Percentiles rank a stretch among this genome's conserved stretches.
These are phyloP conservation scores for Tanytarsus gracilentus DNA, from an alignment of 2,888 invertebrate species.

Conservation along the genomic window DNA sequence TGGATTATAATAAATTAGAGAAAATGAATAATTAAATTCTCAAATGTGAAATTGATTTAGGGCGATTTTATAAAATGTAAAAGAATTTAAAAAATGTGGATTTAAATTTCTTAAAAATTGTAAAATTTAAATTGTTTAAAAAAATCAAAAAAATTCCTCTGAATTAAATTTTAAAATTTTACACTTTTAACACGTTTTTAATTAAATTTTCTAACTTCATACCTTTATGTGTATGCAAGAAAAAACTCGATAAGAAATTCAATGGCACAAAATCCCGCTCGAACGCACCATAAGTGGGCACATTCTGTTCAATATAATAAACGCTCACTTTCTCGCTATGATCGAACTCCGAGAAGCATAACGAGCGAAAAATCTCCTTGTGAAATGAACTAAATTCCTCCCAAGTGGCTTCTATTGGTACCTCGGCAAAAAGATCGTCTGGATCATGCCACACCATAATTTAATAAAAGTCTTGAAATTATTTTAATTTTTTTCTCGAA, in stretches of 20 bases:
- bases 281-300: slow-evolving; percentile 40
- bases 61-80: too few relatives aligned
- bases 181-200: too few relatives aligned
- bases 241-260: slow-evolving; percentile 43
- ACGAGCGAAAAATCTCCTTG: slow-evolving; percentile 40
- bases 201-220: too few relatives aligned
- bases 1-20: too few relatives aligned
- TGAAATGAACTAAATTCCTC: slow-evolving; percentile 42
- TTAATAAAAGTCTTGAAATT: background rate
- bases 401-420: slow-evolving; percentile 47
- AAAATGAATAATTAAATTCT: too few relatives aligned
- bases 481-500: background rate
- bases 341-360: slow-evolving; percentile 46
- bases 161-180: too few relatives aligned
- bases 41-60: too few relatives aligned
- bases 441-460: slow-evolving; percentile 40
- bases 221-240: slow-evolving; percentile 45
- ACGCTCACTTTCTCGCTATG: slow-evolving; percentile 39
- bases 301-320: slow-evolving; percentile 40
- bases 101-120: too few relatives aligned
- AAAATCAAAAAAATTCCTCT: too few relatives aligned
- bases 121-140: too few relatives aligned
- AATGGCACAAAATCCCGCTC: slow-evolving; percentile 42
- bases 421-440: slow-evolving; percentile 37
- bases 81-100: too few relatives aligned